These are phyloP conservation scores for Lophotis ruficrista DNA, from an alignment of 2,113 vertebrate species.

Conservation along the genomic window DNA sequence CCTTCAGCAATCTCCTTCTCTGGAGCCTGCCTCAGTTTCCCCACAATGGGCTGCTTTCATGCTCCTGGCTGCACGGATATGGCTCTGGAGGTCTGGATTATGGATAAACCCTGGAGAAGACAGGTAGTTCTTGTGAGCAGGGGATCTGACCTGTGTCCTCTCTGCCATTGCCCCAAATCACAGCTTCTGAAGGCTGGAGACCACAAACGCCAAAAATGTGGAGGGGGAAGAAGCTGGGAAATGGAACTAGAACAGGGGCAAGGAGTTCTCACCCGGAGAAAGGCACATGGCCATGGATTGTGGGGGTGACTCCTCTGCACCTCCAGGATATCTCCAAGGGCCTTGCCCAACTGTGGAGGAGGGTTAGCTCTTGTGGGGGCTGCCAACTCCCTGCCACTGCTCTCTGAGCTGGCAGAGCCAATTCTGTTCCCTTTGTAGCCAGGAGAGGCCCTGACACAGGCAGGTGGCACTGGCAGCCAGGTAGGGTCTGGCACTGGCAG, in stretches of 20 bases:
- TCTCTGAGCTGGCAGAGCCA: not conserved
- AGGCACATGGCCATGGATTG: not conserved
- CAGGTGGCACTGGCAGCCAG: not conserved
- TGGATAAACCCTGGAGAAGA: not conserved
- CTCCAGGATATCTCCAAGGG: not conserved
- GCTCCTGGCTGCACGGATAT: not conserved
- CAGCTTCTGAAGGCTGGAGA: not conserved
- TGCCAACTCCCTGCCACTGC: not conserved
- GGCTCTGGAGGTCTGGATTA: not conserved
- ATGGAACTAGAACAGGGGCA: not conserved
- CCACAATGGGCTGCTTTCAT: not conserved
- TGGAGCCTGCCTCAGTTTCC: not conserved
- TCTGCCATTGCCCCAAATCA: not conserved
- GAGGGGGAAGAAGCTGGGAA: not conserved
- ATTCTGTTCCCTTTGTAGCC: not conserved
- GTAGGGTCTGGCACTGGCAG: not conserved
- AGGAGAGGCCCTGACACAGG: not conserved
- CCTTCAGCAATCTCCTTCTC: not conserved
- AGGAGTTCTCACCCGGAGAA: not conserved
- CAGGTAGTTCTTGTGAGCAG: not conserved
- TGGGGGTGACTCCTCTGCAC: not conserved
- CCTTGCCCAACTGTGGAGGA: not conserved
- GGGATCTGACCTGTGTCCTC: not conserved
- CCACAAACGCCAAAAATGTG: not conserved
- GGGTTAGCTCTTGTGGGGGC: not conserved